phyloP scores from a whole-genome alignment of 2,888 invertebrate genomes.

The Mayetiola destructor region DNA sequence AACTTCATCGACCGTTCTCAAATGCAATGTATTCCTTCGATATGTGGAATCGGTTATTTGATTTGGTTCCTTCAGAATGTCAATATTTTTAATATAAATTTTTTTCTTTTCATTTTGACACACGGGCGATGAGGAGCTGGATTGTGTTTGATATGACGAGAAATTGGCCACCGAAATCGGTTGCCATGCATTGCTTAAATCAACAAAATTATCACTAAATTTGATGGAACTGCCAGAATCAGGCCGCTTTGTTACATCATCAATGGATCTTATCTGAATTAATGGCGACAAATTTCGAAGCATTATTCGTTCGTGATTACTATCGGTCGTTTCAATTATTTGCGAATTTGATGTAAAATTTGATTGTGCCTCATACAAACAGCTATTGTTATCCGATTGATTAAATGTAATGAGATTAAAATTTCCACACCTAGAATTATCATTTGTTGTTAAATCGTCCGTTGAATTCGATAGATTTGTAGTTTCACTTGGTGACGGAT shows the following conservation, averaged over 20 bases:
- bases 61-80: slow-evolving; percentile 29
- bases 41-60: slow-evolving; percentile 18
- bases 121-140: neutral
- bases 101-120: slow-evolving; percentile 20
- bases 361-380: neutral
- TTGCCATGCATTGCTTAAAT: neutral
- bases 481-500: neutral
- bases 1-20: slow-evolving; percentile 33
- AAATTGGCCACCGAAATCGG: neutral
- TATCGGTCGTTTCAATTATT: neutral
- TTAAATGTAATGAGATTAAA: neutral
- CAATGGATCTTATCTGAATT: neutral
- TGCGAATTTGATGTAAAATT: neutral
- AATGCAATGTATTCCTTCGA: slow-evolving; percentile 24
- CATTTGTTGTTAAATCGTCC: neutral
- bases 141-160: neutral
- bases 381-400: slow-evolving; percentile 2
- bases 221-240: slow-evolving; percentile 2
- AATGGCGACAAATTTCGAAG: neutral
- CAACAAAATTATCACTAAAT: neutral
- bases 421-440: neutral
- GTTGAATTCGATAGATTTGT: neutral
- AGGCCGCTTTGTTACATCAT: neutral
- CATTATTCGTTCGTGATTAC: neutral
- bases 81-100: slow-evolving; percentile 33